Conservation (phyloP, 2,888 invertebrate species). For the Drosophila affinis region DNA sequence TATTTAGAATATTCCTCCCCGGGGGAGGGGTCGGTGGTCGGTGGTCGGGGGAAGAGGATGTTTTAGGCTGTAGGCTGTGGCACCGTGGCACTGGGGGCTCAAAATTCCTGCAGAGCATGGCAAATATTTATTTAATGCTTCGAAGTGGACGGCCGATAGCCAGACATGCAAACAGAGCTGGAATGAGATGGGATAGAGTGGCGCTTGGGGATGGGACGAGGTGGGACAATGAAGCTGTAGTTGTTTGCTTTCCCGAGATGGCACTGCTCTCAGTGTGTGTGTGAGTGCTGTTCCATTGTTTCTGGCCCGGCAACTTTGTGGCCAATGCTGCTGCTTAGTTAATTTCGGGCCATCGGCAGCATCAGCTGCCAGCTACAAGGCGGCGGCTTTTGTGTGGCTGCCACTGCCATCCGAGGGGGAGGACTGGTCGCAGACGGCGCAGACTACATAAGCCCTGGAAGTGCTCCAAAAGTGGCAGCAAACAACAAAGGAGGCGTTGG, state of each 20-base stretch:
- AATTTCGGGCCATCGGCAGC: conserved; percentile 58
- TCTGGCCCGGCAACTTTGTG: conserved; percentile 29
- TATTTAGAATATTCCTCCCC: conserved; percentile 64
- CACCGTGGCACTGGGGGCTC: conserved; percentile 60
- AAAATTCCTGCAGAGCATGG: conserved; percentile 77
- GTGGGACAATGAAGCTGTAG: conserved; percentile 23
- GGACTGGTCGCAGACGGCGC: conserved; percentile 30
- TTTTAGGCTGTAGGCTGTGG: conserved; percentile 48
- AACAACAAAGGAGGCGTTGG: conserved; percentile 50
- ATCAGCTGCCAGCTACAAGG: conserved; percentile 34
- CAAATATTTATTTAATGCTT: conserved; percentile 79
- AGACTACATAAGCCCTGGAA: conserved; percentile 61
- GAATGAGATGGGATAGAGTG: conserved; percentile 2
- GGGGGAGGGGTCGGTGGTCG: conserved; percentile 19
- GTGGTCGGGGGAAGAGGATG: conserved; percentile 42
- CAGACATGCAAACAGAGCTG: conserved; percentile 39
- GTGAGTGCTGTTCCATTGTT: conserved; percentile 30
- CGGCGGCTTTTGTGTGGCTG: conserved; percentile 40
- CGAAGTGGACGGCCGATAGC: conserved; percentile 58
- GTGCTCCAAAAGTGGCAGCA: conserved; percentile 48
- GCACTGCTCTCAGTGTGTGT: neutral
- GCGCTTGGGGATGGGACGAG: too few species aligned
- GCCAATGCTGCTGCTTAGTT: conserved; percentile 65
- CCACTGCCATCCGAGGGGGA: conserved; percentile 3
- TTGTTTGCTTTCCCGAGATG: conserved; percentile 24